A percentile compares a stretch with the other conserved stretches of the same genome.
Conservation (phyloP, 2,888 invertebrate genomes). For the Gymnocheta viridis region DNA sequence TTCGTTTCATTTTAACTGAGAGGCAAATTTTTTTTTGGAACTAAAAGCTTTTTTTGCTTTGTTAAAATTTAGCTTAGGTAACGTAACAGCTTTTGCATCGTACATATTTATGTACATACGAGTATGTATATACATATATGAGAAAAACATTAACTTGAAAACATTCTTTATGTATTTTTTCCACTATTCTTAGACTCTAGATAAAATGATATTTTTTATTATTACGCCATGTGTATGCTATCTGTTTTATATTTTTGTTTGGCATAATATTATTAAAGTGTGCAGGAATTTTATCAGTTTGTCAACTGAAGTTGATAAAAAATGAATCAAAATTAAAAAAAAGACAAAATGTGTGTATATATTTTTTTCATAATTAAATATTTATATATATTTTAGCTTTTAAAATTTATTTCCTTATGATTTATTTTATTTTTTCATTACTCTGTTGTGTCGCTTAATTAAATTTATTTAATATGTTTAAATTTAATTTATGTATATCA, state of each 20-base stretch:
- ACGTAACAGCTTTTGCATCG: too few species aligned
- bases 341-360: not conserved
- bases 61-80: too few species aligned
- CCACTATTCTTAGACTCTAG: not conserved
- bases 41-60: too few species aligned
- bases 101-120: too few species aligned
- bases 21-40: too few species aligned
- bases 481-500: slow-evolving; percentile 30
- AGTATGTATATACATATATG: too few species aligned
- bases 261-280: not conserved
- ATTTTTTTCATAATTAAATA: not conserved
- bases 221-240: not conserved
- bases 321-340: not conserved
- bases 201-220: not conserved
- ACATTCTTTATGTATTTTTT: too few species aligned
- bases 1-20: too few species aligned
- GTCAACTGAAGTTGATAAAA: not conserved
- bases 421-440: not conserved
- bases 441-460: not conserved
- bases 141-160: too few species aligned
- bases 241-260: not conserved
- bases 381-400: not conserved
- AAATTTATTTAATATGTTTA: slow-evolving; percentile 4
- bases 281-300: not conserved
- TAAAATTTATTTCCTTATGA: not conserved